Evolutionary conservation across 2,888 invertebrate species (phyloP), one percentile per base, ranked within the genome.

Genomic region (Polydrusus tereticollis): DNA sequence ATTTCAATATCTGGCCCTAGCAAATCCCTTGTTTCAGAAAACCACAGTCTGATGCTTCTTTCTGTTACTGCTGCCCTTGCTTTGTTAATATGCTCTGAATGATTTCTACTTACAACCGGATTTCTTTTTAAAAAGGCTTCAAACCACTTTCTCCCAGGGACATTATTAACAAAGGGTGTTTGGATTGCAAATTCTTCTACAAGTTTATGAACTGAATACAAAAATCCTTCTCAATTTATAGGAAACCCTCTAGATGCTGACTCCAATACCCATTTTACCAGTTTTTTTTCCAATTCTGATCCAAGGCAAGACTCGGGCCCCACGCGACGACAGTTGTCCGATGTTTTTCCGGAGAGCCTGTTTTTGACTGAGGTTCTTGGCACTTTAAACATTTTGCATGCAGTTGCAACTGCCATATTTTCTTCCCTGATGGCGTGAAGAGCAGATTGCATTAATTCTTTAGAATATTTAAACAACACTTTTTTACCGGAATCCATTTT

Each of bases 61-160:
- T 36, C 59, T 16, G 59, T 26, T 16, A 38, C 59, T 12, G 59
- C 38, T 8, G 41, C 59, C 16, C 59, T 23, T 12, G 41, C 59
- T 59, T 16, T 59, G 41, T 59, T 59, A 36, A 59, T 41, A 59
- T 26, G 36, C 33, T 59, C 59, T 20, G 59, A 23, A 36, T 59
- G 59, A 18, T 36, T 59, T 41, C 33, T 14, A 10, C 29, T 59
- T 7, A 26, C 26, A 26, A 26, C 26, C 4, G 26, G 7, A 26
- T 26, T 26, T 26, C 26, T 26, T 26, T 29, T 26, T 21, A 55
- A 33, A 23, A 18, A 55, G 33, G 26, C n/a, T 18, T 55, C 55
- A 21, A 55, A 55, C 55, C 55, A 55, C 20, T 59, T 59, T n/a
- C 59, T 59, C n/a, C 59, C 59, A 12, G 59, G 59, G 12, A n/a